These are phyloP conservation scores for Beroe ovata DNA, from an alignment of 37 sponge, comb jelly and placozoan species.

Conservation along the genomic window DNA sequence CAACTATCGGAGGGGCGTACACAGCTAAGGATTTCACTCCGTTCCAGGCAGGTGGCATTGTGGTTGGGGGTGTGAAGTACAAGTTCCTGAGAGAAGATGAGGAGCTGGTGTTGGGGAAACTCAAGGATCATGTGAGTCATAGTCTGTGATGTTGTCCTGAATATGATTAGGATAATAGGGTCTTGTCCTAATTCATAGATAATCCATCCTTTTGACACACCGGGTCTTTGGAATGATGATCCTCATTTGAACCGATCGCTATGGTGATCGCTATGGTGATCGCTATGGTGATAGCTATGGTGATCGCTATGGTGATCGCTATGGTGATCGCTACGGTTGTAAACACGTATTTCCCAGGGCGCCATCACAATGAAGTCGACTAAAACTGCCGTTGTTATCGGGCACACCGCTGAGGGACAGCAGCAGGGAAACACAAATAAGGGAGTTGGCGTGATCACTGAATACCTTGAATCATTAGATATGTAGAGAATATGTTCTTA, in stretches of 20 bases:
- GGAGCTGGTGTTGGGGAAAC: slow-evolving; percentile 74
- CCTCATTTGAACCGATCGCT: too few relatives aligned
- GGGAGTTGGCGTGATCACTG: slow-evolving; percentile 79
- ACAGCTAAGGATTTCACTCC: slow-evolving; percentile 80
- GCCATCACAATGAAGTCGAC: slow-evolving; percentile 77
- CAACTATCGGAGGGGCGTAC: slow-evolving; percentile 75
- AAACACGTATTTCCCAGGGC: slow-evolving; percentile 69
- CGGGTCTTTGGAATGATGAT: too few relatives aligned
- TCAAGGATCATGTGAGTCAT: slow-evolving; percentile 67
- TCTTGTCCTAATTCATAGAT: too few relatives aligned
- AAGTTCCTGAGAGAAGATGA: slow-evolving; percentile 83
- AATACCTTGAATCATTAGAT: slow-evolving; percentile 76
- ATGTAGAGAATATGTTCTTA: too few relatives aligned
- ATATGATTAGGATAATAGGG: too few relatives aligned
- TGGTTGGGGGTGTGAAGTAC: slow-evolving; percentile 72
- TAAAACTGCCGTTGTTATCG: slow-evolving; percentile 85
- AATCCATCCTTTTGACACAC: too few relatives aligned
- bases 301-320: too few relatives aligned
- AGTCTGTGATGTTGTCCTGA: too few relatives aligned
- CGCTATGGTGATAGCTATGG: too few relatives aligned
- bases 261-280: too few relatives aligned
- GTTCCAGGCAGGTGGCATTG: slow-evolving; percentile 74
- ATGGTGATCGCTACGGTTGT: too few relatives aligned
- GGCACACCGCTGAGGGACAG: slow-evolving; percentile 80
- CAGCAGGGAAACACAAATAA: slow-evolving; percentile 88